phyloP scores from a whole-genome alignment of 1,140 invertebrate species.

The Pogonognathellus flavescens region DNA sequence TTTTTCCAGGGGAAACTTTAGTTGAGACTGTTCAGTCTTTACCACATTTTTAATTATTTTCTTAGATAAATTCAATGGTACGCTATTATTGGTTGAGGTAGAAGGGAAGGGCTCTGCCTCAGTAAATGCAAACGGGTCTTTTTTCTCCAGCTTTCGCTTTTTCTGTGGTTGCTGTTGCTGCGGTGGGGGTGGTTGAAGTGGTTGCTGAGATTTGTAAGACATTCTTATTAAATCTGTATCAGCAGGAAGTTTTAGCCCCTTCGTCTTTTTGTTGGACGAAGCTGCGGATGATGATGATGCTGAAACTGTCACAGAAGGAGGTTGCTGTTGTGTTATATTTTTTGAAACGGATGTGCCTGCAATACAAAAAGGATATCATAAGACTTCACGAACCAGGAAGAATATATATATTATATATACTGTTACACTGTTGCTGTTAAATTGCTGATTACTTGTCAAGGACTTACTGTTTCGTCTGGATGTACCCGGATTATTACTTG shows the following conservation, averaged over 20 bases:
- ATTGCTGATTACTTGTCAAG: too few relatives aligned
- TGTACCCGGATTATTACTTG: conserved; percentile 34
- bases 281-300: conserved; percentile 13
- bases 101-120: conserved; percentile 20
- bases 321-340: neutral
- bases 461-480: conserved; percentile 37
- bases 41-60: conserved; percentile 39
- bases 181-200: conserved; percentile 39
- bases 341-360: conserved; percentile 23
- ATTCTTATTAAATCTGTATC: conserved; percentile 63
- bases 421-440: too few relatives aligned
- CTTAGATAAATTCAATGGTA: conserved; percentile 61
- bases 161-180: conserved; percentile 28
- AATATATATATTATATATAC: neutral
- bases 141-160: conserved; percentile 24
- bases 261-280: neutral
- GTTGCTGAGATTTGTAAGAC: conserved; percentile 40
- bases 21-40: conserved; percentile 33
- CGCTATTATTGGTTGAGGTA: conserved; percentile 26
- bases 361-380: neutral
- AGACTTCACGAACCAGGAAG: too few relatives aligned
- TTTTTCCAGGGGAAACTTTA: conserved; percentile 49
- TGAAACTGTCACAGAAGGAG: neutral
- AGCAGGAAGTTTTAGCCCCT: conserved; percentile 59
- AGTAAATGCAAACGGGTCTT: conserved; percentile 34